Percentiles rank a stretch among this genome's conserved stretches.
phyloP scores from a whole-genome alignment of 2,797 vertebrate genomes.

The Sebastes melanostomus region DNA sequence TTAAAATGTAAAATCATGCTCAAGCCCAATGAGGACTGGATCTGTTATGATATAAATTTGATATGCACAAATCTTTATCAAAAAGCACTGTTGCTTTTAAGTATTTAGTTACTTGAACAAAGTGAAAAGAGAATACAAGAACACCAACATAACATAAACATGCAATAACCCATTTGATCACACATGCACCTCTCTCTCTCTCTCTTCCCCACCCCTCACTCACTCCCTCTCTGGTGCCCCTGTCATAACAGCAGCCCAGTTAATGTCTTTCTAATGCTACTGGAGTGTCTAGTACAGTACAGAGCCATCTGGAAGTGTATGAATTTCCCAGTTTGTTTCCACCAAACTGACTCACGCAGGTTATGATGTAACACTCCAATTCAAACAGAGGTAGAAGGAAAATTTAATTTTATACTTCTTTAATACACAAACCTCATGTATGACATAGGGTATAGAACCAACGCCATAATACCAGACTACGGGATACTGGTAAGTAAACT shows the following conservation, averaged over 20 bases:
- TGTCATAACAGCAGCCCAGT: constrained; percentile 18
- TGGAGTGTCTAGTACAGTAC: constrained; percentile 2
- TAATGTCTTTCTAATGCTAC: constrained; percentile 55
- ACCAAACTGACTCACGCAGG: constrained; percentile 59
- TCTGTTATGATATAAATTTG: not conserved
- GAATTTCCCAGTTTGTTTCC: constrained; percentile 58
- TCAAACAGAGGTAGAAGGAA: constrained; percentile 18
- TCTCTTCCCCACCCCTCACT: not conserved
- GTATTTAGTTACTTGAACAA: not conserved
- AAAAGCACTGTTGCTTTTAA: not conserved
- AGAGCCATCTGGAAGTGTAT: constrained; percentile 37
- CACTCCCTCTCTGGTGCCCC: not conserved
- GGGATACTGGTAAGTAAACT: not conserved
- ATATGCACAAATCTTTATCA: not conserved
- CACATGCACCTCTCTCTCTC: not conserved
- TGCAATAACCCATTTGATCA: too few relatives aligned
- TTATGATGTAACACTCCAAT: constrained; percentile 60
- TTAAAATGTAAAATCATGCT: not conserved
- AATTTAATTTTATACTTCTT: constrained; percentile 18
- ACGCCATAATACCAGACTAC: not conserved
- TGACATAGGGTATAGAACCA: not conserved
- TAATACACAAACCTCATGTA: not conserved
- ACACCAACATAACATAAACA: not conserved
- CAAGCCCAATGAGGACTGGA: not conserved
- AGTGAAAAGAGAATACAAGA: not conserved